A percentile compares a stretch with the other conserved stretches of the same genome.
Evolutionary conservation across 2,797 vertebrate species (phyloP).

Genomic region (Acanthurus leucopareius): DNA sequence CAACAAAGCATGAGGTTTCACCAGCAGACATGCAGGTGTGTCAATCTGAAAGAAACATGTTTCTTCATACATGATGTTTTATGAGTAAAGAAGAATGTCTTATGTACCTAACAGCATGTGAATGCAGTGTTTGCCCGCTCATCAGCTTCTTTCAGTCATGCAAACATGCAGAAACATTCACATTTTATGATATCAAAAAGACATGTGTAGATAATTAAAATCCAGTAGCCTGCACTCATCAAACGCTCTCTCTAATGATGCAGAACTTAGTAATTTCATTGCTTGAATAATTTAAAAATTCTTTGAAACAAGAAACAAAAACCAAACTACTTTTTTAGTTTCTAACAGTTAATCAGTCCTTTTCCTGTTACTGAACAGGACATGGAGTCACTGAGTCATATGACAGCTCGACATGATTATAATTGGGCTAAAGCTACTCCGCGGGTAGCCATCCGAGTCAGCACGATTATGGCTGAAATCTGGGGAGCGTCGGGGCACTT

Average conservation of each 20-base stretch:
- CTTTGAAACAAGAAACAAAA: background rate
- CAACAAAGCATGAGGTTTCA: background rate
- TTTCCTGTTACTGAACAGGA: conserved; percentile 1
- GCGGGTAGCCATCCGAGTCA: conserved; percentile 52
- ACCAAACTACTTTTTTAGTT: background rate
- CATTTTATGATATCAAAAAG: background rate
- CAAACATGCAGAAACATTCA: background rate
- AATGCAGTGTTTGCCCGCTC: background rate
- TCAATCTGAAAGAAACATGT: background rate
- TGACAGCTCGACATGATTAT: conserved; percentile 58
- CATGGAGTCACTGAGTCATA: conserved; percentile 49
- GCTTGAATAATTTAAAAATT: background rate
- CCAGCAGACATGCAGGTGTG: background rate
- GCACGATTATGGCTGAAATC: conserved; percentile 31
- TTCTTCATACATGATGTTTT: background rate
- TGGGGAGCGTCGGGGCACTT: conserved; percentile 18
- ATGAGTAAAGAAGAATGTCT: background rate
- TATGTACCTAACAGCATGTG: background rate
- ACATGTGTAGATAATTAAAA: background rate
- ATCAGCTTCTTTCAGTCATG: background rate
- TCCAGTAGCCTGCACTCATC: background rate
- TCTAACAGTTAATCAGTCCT: conserved; percentile 10
- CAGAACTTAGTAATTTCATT: background rate
- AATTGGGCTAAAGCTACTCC: conserved; percentile 61
- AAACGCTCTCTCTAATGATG: background rate